A percentile compares a stretch with the other conserved stretches of the same genome.
phyloP scores from a whole-genome alignment of 2,888 invertebrate species.

The Spicauda simplicius region DNA sequence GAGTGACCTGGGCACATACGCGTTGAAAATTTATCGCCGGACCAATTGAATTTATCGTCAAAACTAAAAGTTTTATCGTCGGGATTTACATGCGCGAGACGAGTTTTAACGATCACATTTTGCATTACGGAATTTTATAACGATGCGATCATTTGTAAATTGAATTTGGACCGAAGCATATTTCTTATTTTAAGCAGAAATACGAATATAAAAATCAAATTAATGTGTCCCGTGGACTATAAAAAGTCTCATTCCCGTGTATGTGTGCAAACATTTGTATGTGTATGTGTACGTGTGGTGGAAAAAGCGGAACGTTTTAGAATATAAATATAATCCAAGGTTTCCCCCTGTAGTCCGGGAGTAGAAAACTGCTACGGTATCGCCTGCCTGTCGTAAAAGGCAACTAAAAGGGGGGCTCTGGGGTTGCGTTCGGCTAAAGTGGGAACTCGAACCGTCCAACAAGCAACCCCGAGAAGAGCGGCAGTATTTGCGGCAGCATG shows the following conservation, averaged over 20 bases:
- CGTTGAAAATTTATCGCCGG: constrained; percentile 70
- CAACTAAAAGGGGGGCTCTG: no score
- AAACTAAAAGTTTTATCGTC: constrained; percentile 64
- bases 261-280: not conserved
- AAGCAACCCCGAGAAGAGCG: no score
- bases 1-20: constrained; percentile 66
- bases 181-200: not conserved
- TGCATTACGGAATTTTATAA: constrained; percentile 36
- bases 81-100: constrained; percentile 33
- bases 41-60: constrained; percentile 71
- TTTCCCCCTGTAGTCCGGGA: no score
- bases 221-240: not conserved
- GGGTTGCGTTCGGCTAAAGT: no score
- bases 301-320: no score
- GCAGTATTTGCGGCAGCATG: no score
- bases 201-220: constrained; percentile 1
- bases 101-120: constrained; percentile 36
- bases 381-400: no score
- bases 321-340: no score
- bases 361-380: no score
- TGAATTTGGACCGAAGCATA: constrained; percentile 18
- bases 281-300: no score
- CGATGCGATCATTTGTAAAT: constrained; percentile 28
- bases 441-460: no score
- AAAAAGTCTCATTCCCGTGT: not conserved